Evolutionary conservation across 2,888 invertebrate species (phyloP), one percentile per base, ranked within the genome.

Genomic region (Drosophila hawaiiensis): DNA sequence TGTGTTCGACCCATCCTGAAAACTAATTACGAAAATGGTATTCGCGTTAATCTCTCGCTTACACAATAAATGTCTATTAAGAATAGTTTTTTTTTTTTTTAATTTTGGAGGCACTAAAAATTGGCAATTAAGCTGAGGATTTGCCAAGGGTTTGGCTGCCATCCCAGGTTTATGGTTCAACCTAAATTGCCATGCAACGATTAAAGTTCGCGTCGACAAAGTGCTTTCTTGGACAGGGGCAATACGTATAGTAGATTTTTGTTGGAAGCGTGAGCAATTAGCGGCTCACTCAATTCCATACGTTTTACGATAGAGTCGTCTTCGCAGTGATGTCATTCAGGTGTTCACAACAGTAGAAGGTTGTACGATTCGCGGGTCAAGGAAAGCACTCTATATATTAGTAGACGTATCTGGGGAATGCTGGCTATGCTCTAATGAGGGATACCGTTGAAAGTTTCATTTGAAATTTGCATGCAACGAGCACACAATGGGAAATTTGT

Each of bases 271-370:
- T 73, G 67, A 78, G 82, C 90, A 89, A 85, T 85, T 87, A 89
- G 88, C 71, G 69, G 39, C 52, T 75, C 76, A 79, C 76, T 84
- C 78, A 86, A 84, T 89, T 86, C 66, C 60, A 53, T 62, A 54
- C 65, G 56, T 58, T 82, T 73, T 76, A 76, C 61, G 68, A 71
- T 62, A 63, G 52, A 82, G 53, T 71, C 67, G 54, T 49, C 41
- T 43, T 50, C 37, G 41, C 55, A 66, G 56, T 89, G 89, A 89
- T 89, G 84, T 87, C 84, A 84, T 83, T 87, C 84, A 84, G 86
- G 6, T 53, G 60, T 10, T 25, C 59, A 19, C 47, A 25, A 47
- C 16, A 16, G 16, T 43, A 5, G 43, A 22, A 3, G 43, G 12
- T 25, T 47, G 12, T 31, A 28, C 16, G 16, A 35, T 16, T 9